Conservation (phyloP, 2,888 invertebrate genomes). For the Dorcus parallelipipedus region DNA sequence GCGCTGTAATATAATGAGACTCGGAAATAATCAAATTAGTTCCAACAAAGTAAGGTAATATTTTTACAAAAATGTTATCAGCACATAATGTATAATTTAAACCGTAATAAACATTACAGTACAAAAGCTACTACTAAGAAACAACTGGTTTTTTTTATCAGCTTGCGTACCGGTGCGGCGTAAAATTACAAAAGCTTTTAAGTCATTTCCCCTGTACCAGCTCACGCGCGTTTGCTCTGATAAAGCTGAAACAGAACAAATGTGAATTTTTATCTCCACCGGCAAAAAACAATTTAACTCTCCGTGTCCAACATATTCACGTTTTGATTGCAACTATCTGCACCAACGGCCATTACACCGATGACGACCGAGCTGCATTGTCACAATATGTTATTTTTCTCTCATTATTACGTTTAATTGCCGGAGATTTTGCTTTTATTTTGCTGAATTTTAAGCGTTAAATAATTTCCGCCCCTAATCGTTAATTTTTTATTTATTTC, state of each 20-base stretch:
- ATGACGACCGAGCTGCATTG: not conserved
- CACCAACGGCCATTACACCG: constrained; percentile 1
- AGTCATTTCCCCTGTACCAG: not conserved
- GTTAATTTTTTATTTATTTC: no score
- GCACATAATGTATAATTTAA: no score
- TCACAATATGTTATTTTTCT: constrained; percentile 2
- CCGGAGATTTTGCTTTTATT: not conserved
- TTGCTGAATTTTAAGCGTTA: not conserved
- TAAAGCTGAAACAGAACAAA: not conserved
- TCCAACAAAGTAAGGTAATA: no score
- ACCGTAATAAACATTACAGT: no score
- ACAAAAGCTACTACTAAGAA: not conserved
- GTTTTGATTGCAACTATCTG: constrained; percentile 7
- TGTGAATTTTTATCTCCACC: constrained; percentile 1
- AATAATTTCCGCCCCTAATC: no score
- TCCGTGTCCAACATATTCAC: not conserved
- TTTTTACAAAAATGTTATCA: no score
- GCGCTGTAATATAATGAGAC: no score
- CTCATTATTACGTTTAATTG: constrained; percentile 1
- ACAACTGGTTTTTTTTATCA: not conserved
- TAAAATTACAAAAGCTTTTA: constrained; percentile 2
- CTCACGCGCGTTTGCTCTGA: not conserved
- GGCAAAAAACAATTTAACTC: constrained; percentile 2
- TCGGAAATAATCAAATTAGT: no score
- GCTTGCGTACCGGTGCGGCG: not conserved